Evolutionary conservation across 2,113 vertebrate species (phyloP).

Genomic region (Glaucidium brasilianum): DNA sequence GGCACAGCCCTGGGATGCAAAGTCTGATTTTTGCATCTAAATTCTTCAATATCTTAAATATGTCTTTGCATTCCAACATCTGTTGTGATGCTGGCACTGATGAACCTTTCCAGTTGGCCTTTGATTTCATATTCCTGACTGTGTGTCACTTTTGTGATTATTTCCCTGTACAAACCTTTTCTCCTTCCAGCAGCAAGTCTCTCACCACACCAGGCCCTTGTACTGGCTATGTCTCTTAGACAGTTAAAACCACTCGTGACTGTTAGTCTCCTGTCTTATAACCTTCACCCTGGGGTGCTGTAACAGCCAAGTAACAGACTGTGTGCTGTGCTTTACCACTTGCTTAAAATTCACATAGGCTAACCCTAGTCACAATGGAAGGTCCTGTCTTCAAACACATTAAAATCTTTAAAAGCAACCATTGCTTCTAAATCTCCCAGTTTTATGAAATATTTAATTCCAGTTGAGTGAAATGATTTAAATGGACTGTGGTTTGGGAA

Average conservation of each 20-base stretch:
- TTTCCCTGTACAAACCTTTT: background rate
- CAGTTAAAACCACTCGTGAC: background rate
- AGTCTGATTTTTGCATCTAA: background rate
- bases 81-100: background rate
- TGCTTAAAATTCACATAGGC: constrained; percentile 38
- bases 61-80: background rate
- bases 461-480: background rate
- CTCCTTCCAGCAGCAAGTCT: background rate
- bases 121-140: background rate
- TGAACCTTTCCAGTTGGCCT: background rate
- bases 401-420: background rate
- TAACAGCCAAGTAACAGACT: background rate
- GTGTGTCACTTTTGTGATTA: background rate
- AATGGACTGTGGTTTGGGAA: background rate
- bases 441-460: constrained; percentile 1
- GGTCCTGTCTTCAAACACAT: background rate
- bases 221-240: background rate
- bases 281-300: background rate
- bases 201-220: background rate
- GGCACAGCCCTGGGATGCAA: background rate
- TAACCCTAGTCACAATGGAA: constrained; percentile 31
- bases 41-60: background rate
- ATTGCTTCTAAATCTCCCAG: background rate
- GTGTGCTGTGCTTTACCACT: background rate
- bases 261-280: background rate